Evolutionary conservation across 2,113 vertebrate species (phyloP), one percentile per base, ranked within the genome.

Genomic region (Dasyprocta punctata): DNA sequence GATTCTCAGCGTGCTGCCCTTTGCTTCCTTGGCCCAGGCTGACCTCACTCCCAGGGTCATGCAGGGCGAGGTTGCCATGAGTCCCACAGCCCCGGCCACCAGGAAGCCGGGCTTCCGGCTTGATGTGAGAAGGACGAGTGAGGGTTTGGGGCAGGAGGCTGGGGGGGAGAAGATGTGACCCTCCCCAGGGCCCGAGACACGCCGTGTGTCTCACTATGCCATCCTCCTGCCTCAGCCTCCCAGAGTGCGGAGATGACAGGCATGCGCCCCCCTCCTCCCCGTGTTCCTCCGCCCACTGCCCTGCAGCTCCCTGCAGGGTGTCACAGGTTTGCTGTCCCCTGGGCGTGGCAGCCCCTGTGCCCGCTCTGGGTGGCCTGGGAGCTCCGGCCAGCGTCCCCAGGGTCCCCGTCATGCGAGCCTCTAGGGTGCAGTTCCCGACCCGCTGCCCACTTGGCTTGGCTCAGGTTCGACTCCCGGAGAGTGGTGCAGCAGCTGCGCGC

Each of bases 401-500:
- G 10, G n/a, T 30, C 17, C 9, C 6, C 33, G 33, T 17, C 49
- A 1, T 0, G 36, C 13, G 0, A 41, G 0, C 24, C 44, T 22
- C 44, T 26, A 28, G 0, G 0, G 7, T 41, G 0, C 0, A 1
- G 41, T 12, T 5, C 84, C 83, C 71, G 81, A 82, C 22, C 5
- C 12, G 0, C 52, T 5, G 24, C 81, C 7, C 61, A 78, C 16
- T 54, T 30, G 0, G 90, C 19, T 16, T 85, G 52, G 60, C 97
- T 96, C 58, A 99, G 99, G 89, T 99, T 99, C 92, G 99, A 99
- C 98, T 99, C 99, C 61, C 99, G 98, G 96, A 99, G 99, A 97
- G 99, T 99, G 47, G 99, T 99, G 87, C 99, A 99, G 98, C 99
- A 99, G 96, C 98, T 99, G 96, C 98, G 99, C 97, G 99, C 99